These are phyloP conservation scores for Melanocharis versteri DNA, from an alignment of 2,113 vertebrate species.

Conservation along the genomic window DNA sequence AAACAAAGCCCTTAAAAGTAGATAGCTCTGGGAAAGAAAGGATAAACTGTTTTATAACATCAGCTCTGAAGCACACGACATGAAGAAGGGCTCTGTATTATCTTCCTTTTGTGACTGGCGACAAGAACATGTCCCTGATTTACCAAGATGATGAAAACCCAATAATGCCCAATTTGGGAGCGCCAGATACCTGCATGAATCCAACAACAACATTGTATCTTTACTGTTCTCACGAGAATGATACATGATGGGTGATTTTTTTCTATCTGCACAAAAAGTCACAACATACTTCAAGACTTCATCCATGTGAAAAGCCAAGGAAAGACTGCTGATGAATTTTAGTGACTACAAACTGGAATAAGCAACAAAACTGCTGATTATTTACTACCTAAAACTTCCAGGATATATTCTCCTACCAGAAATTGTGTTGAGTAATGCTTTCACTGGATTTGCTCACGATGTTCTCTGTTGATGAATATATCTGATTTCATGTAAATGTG, in stretches of 20 bases:
- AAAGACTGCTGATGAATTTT: not conserved
- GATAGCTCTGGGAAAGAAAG: conserved; percentile 1
- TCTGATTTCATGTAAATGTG: conserved; percentile 25
- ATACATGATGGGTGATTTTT: not conserved
- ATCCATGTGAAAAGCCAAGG: not conserved
- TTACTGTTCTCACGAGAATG: not conserved
- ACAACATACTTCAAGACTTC: not conserved
- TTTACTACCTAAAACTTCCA: not conserved
- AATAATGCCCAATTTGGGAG: not conserved
- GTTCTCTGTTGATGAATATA: not conserved
- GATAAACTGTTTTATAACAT: not conserved
- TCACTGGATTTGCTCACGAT: not conserved
- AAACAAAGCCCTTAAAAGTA: conserved; percentile 60
- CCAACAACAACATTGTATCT: not conserved
- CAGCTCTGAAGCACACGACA: not conserved
- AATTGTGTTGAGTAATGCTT: not conserved
- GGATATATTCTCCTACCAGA: not conserved
- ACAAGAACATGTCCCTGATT: not conserved
- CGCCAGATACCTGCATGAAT: not conserved
- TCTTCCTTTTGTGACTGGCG: not conserved
- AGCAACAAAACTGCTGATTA: not conserved
- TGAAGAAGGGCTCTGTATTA: not conserved
- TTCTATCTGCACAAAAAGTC: not conserved
- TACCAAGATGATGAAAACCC: not conserved
- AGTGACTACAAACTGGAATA: not conserved